These are phyloP conservation scores for Lucilia cuprina DNA, from an alignment of 1,140 invertebrate genomes.

Conservation along the genomic window DNA sequence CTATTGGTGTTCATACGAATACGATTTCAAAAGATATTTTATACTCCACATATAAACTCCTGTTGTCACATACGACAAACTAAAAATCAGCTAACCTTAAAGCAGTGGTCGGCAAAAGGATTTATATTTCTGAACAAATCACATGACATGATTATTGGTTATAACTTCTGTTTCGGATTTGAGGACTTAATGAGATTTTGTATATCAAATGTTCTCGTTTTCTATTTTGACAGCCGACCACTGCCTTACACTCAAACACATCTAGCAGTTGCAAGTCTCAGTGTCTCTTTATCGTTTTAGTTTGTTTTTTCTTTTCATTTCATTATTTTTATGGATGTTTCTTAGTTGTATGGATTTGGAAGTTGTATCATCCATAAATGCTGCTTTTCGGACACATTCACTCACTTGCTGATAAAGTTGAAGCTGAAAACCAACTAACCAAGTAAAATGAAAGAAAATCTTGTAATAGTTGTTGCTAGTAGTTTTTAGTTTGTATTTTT, in stretches of 20 bases:
- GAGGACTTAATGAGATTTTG: too few species aligned
- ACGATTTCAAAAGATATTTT: too few species aligned
- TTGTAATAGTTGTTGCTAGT: background rate
- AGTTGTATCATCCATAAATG: slow-evolving; percentile 17
- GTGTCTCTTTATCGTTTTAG: background rate
- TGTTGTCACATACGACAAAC: too few species aligned
- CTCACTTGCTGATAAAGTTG: background rate
- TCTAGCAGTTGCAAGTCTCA: background rate
- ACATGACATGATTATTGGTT: too few species aligned
- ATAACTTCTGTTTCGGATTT: too few species aligned
- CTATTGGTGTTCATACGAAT: too few species aligned
- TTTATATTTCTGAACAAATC: too few species aligned
- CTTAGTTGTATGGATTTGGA: background rate
- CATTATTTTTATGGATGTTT: slow-evolving; percentile 15
- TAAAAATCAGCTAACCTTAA: too few species aligned
- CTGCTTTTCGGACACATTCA: background rate
- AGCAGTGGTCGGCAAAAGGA: too few species aligned
- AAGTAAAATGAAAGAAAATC: background rate
- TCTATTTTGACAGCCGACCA: too few species aligned
- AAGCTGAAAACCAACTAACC: slow-evolving; percentile 6
- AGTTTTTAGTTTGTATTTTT: background rate
- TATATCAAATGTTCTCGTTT: too few species aligned
- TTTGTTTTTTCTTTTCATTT: background rate
- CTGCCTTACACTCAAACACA: background rate
- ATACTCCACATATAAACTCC: too few species aligned